Conservation (phyloP, 2,888 invertebrate genomes). For the Eristalis intricaria region DNA sequence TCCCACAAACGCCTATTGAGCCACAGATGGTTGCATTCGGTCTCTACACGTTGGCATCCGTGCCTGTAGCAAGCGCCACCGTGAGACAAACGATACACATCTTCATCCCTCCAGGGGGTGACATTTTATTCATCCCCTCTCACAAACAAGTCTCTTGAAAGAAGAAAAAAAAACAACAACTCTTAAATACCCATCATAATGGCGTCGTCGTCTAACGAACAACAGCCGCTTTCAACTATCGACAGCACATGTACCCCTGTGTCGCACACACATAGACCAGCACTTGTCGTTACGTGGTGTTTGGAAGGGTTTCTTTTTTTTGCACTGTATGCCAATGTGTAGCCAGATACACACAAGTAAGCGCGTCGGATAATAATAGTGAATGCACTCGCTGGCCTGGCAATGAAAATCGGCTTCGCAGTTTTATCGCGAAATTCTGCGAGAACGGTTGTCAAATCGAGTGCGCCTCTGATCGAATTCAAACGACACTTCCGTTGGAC, state of each 20-base stretch:
- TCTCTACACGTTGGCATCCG: neutral
- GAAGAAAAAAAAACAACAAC: neutral
- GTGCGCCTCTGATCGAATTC: neutral
- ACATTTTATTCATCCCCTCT: neutral
- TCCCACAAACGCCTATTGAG: neutral
- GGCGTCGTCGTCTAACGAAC: neutral
- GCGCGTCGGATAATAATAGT: slow-evolving; percentile 29
- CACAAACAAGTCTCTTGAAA: neutral
- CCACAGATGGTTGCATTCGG: slow-evolving; percentile 35
- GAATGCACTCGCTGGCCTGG: slow-evolving; percentile 44
- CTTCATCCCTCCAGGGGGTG: neutral
- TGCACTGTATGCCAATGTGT: neutral
- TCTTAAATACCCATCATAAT: neutral
- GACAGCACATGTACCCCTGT: neutral
- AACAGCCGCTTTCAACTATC: neutral
- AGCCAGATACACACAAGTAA: neutral
- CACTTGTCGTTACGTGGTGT: neutral
- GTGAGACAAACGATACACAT: neutral
- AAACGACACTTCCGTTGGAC: neutral
- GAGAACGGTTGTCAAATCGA: slow-evolving; percentile 55
- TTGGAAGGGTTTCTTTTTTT: slow-evolving; percentile 2
- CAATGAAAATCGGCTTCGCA: slow-evolving; percentile 60
- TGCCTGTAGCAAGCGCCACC: neutral
- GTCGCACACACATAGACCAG: neutral
- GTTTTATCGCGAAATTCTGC: slow-evolving; percentile 73